Conservation (phyloP, 1,140 invertebrate species). For the Wiebesia pumilae region DNA sequence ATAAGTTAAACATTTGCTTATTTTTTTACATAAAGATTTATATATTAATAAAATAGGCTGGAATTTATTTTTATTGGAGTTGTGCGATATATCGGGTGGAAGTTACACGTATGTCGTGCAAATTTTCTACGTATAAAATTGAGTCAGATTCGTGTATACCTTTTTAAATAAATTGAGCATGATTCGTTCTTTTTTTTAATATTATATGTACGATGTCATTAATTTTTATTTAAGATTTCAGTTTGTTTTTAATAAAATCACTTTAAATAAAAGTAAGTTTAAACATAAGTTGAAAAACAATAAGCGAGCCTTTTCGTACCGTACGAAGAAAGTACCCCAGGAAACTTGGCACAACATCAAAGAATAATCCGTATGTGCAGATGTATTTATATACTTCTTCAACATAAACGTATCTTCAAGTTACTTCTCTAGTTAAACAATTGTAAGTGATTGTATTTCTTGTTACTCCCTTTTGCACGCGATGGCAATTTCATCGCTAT, state of each 20-base stretch:
- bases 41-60: background rate
- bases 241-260: background rate
- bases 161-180: too few relatives aligned
- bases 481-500: background rate
- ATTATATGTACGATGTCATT: background rate
- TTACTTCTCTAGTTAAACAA: background rate
- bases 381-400: conserved; percentile 13
- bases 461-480: background rate
- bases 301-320: background rate
- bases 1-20: background rate
- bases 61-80: background rate
- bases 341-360: conserved; percentile 1
- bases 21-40: background rate
- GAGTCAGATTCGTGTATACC: too few relatives aligned
- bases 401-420: background rate
- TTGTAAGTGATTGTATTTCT: background rate
- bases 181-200: background rate
- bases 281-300: background rate
- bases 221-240: background rate
- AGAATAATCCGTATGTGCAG: background rate
- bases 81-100: too few relatives aligned
- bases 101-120: too few relatives aligned
- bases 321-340: background rate
- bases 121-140: too few relatives aligned
- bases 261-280: background rate